A percentile compares a stretch with the other conserved stretches of the same genome.
Conservation (phyloP, 2,888 invertebrate genomes). For the Dryadula phaetusa region DNA sequence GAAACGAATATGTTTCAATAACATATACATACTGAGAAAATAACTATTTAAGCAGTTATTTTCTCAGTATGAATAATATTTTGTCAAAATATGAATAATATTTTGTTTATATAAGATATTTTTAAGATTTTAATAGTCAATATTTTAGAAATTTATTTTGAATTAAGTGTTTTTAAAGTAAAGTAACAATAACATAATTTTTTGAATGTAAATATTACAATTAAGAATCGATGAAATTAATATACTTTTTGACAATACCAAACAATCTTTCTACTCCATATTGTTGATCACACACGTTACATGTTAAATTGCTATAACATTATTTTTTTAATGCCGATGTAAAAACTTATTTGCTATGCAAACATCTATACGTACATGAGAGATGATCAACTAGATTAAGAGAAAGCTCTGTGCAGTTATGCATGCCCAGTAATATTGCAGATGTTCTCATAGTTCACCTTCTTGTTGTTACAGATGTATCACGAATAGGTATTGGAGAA, state of each 20-base stretch:
- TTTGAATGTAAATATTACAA: no score
- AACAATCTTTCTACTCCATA: no score
- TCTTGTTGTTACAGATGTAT: constrained; percentile 13
- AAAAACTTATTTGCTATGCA: constrained; percentile 19
- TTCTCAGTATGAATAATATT: no score
- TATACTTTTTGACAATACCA: no score
- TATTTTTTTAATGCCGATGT: background rate
- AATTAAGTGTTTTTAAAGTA: no score
- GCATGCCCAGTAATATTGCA: constrained; percentile 48
- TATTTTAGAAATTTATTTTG: no score
- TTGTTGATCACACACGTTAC: background rate
- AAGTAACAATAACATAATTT: no score
- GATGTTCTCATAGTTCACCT: constrained; percentile 36
- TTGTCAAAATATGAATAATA: no score
- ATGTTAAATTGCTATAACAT: background rate
- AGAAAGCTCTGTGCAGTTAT: constrained; percentile 55
- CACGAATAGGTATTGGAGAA: constrained; percentile 3
- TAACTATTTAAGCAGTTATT: no score
- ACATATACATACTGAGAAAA: background rate
- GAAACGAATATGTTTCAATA: background rate
- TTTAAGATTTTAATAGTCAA: no score
- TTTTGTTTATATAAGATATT: no score
- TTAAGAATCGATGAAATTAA: background rate
- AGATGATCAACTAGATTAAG: constrained; percentile 47
- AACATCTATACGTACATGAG: constrained; percentile 25